Evolutionary conservation across 2,113 vertebrate species (phyloP).

Genomic region (Athene cunicularia): DNA sequence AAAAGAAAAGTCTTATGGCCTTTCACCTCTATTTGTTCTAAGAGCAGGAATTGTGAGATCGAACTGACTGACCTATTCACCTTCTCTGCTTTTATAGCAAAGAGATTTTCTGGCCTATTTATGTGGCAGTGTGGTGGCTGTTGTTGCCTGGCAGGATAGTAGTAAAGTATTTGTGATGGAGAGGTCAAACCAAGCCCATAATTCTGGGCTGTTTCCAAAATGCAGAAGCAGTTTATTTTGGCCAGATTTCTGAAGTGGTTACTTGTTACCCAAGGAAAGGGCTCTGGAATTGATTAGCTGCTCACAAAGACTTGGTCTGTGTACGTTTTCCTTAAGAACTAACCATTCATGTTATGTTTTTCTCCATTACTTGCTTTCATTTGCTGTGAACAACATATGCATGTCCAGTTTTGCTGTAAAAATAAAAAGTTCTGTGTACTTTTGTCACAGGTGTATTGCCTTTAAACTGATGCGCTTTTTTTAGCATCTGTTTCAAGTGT

Average conservation of each 20-base stretch:
- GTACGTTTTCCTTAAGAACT: neutral
- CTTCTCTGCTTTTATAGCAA: neutral
- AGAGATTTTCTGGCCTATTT: neutral
- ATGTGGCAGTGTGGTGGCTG: neutral
- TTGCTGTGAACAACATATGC: neutral
- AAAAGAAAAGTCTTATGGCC: neutral
- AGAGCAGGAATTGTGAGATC: neutral
- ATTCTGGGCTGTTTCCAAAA: slow-evolving; percentile 13
- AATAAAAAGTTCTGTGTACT: neutral
- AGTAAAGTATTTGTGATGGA: slow-evolving; percentile 6
- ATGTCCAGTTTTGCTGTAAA: neutral
- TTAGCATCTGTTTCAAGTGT: neutral
- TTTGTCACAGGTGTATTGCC: neutral
- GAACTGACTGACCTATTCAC: neutral
- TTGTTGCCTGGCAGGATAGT: neutral
- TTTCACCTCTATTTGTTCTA: neutral
- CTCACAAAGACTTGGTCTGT: slow-evolving; percentile 10
- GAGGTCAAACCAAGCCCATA: slow-evolving; percentile 14
- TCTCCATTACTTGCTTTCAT: neutral
- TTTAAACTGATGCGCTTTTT: neutral
- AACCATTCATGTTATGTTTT: neutral
- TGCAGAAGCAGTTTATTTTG: slow-evolving; percentile 46
- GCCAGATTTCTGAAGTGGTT: slow-evolving; percentile 1
- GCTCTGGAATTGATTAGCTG: slow-evolving; percentile 50
- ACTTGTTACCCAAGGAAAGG: slow-evolving; percentile 1